Conservation (phyloP, 2,113 vertebrate genomes). For the Aplodontia rufa region DNA sequence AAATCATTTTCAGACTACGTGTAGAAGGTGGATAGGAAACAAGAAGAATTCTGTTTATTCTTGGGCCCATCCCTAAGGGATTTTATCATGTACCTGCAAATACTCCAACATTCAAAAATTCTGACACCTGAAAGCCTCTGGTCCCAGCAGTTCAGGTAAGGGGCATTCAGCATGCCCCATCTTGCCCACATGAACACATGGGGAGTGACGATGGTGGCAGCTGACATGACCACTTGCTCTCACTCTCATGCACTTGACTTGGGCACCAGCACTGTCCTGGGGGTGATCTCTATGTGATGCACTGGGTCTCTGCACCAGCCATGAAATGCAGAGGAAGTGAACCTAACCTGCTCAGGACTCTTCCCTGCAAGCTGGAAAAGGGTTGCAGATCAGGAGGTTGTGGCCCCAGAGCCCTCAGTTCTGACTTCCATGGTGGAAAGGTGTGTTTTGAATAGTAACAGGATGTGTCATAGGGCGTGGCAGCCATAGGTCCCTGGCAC, state of each 20-base stretch:
- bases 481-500: too few relatives aligned
- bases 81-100: neutral
- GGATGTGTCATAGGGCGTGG: accelerated
- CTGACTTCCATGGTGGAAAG: neutral
- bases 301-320: neutral
- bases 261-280: accelerated
- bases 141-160: neutral
- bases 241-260: accelerated
- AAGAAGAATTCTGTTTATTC: neutral
- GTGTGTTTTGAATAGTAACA: accelerated
- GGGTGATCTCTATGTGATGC: accelerated
- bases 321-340: accelerated
- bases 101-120: neutral
- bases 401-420: too few relatives aligned
- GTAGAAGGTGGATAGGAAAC: neutral
- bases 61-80: neutral
- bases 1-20: neutral
- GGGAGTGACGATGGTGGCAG: neutral
- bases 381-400: neutral
- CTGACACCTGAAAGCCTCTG: neutral
- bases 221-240: too few relatives aligned
- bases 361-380: neutral
- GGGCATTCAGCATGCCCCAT: too few relatives aligned
- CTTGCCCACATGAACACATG: neutral
- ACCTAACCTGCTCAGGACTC: accelerated